These are phyloP conservation scores for Leptobrachium leishanense DNA, from an alignment of 2,113 vertebrate species.

Conservation along the genomic window DNA sequence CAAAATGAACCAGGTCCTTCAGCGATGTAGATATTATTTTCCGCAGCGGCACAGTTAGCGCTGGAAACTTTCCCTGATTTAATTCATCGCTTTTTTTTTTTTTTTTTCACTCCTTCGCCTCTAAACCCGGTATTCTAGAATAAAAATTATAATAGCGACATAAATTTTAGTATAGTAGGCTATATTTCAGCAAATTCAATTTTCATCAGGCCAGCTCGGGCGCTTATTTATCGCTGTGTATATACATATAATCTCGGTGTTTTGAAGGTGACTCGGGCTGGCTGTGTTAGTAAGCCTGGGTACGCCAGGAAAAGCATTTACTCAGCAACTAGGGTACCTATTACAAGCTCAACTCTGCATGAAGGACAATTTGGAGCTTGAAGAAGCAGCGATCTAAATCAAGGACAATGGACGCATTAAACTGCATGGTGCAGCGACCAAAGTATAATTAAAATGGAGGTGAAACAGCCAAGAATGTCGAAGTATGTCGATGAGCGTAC, in stretches of 20 bases:
- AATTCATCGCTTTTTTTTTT: conserved; percentile 51
- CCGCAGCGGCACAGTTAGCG: conserved; percentile 42
- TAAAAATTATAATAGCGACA: conserved; percentile 71
- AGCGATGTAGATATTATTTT: conserved; percentile 21
- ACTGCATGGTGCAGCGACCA: conserved; percentile 34
- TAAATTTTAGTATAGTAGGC: conserved; percentile 79
- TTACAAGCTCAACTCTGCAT: conserved; percentile 81
- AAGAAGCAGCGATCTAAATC: conserved; percentile 71
- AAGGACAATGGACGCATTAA: conserved; percentile 63
- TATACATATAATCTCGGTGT: conserved; percentile 71
- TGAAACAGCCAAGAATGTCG: conserved; percentile 30
- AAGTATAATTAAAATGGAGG: conserved; percentile 33
- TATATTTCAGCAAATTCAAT: conserved; percentile 84
- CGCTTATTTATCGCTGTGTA: conserved; percentile 81
- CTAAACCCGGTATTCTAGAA: conserved; percentile 57
- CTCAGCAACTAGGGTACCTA: conserved; percentile 77
- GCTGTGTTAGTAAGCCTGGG: conserved; percentile 59
- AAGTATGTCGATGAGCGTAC: conserved; percentile 8
- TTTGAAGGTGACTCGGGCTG: conserved; percentile 74
- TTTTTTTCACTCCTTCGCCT: conserved; percentile 55
- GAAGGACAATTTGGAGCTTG: conserved; percentile 84
- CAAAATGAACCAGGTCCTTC: conserved; percentile 20
- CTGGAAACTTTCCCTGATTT: conserved; percentile 52
- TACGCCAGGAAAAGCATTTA: conserved; percentile 73
- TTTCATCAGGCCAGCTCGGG: conserved; percentile 66